These are phyloP conservation scores for Metaphire vulgaris DNA, from an alignment of 1,140 invertebrate species.

Conservation along the genomic window DNA sequence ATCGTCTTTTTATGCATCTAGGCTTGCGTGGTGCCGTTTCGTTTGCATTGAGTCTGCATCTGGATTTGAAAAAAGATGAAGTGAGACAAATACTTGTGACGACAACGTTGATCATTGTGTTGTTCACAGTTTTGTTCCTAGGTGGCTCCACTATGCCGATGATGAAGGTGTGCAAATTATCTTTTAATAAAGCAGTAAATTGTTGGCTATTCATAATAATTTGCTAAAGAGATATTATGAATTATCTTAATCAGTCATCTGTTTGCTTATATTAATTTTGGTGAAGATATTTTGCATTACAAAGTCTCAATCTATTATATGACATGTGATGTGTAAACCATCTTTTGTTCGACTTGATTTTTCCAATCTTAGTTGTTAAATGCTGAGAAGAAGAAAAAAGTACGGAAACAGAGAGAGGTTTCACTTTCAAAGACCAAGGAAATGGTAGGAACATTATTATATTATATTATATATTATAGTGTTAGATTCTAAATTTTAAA, in stretches of 20 bases:
- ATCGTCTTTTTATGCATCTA: constrained; percentile 50
- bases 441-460: too few species aligned
- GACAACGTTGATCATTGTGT: constrained; percentile 89
- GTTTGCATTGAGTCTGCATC: constrained; percentile 91
- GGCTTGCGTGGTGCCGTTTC: constrained; percentile 93
- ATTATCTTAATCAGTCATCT: too few species aligned
- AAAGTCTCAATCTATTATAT: too few species aligned
- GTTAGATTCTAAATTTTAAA: too few species aligned
- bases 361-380: constrained; percentile 55
- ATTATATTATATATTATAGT: too few species aligned
- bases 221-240: too few species aligned
- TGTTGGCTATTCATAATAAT: too few species aligned
- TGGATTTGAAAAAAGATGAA: constrained; percentile 67
- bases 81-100: constrained; percentile 93
- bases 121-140: constrained; percentile 89
- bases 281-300: too few species aligned
- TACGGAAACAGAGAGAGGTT: constrained; percentile 65
- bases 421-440: constrained; percentile 93
- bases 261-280: too few species aligned
- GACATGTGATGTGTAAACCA: too few species aligned
- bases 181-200: too few species aligned
- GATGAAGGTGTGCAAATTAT: constrained; percentile 57
- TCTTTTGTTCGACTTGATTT: too few species aligned
- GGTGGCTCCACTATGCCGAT: constrained; percentile 93
- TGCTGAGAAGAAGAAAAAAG: constrained; percentile 63